Conservation (phyloP, 2,113 vertebrate species). For the Tenebrosternarchus preto region DNA sequence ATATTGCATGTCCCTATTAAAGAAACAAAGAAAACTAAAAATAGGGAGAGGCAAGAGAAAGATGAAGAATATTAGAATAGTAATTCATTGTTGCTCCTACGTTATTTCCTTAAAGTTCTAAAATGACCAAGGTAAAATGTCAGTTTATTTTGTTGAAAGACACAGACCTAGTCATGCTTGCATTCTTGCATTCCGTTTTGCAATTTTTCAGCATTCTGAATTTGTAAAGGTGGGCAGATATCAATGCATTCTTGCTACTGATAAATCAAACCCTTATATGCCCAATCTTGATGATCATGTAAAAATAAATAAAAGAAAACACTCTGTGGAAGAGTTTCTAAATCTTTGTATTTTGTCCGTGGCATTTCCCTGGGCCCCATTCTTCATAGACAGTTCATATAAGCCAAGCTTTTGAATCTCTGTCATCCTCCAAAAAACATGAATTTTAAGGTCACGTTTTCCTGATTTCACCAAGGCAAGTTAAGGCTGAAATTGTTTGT, state of each 20-base stretch:
- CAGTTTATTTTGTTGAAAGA: conserved; percentile 20
- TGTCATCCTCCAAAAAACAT: neutral
- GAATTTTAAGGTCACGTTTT: neutral
- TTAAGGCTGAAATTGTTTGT: neutral
- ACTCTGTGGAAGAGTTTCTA: neutral
- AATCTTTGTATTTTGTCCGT: conserved; percentile 24
- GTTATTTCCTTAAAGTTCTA: conserved; percentile 21
- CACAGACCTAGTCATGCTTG: neutral
- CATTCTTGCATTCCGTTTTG: neutral
- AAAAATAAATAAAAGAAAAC: neutral
- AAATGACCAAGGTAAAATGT: conserved; percentile 32
- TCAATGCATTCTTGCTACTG: neutral
- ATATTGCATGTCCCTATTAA: conserved; percentile 57
- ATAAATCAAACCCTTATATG: conserved; percentile 1
- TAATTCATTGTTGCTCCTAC: conserved; percentile 24
- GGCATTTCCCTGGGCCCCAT: conserved; percentile 44
- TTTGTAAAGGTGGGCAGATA: neutral
- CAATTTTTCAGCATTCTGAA: neutral
- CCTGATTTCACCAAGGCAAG: conserved; percentile 10
- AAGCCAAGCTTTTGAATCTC: neutral
- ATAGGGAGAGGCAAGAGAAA: conserved; percentile 37
- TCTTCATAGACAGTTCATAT: conserved; percentile 31
- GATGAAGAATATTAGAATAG: conserved; percentile 20
- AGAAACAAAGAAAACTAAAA: conserved; percentile 31
- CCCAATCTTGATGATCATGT: neutral